These are phyloP conservation scores for Plutomurus gul DNA, from an alignment of 1,140 invertebrate species.

Conservation along the genomic window DNA sequence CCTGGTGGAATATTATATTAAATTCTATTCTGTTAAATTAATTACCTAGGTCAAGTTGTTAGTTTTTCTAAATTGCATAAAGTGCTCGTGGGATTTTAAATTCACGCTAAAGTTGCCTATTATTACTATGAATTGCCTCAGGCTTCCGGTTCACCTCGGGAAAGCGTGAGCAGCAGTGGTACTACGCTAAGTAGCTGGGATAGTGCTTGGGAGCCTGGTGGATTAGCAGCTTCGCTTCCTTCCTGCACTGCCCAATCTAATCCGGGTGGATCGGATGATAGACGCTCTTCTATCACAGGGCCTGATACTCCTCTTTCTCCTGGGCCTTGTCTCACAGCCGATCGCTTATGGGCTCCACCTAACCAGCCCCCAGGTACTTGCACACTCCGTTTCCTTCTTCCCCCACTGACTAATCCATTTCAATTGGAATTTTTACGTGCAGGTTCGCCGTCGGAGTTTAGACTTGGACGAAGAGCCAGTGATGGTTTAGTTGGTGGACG, in stretches of 20 bases:
- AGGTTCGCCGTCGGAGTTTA: constrained; percentile 61
- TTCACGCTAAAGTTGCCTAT: too few species aligned
- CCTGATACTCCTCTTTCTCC: constrained; percentile 48
- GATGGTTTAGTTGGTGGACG: constrained; percentile 71
- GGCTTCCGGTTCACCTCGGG: constrained; percentile 51
- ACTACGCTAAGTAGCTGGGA: constrained; percentile 53
- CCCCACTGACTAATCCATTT: background rate
- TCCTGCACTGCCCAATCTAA: constrained; percentile 41
- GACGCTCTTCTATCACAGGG: constrained; percentile 38
- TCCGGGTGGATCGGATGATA: constrained; percentile 33
- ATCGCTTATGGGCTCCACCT: constrained; percentile 48
- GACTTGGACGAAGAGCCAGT: constrained; percentile 85
- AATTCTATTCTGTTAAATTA: too few species aligned
- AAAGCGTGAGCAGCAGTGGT: constrained; percentile 51
- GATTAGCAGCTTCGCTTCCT: constrained; percentile 49
- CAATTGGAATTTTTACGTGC: background rate
- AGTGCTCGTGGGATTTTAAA: too few species aligned
- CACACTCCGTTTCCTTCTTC: too few species aligned
- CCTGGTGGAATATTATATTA: too few species aligned
- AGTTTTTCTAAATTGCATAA: too few species aligned
- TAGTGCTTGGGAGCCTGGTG: constrained; percentile 49
- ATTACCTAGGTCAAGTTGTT: too few species aligned
- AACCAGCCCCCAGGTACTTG: constrained; percentile 49
- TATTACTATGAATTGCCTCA: background rate
- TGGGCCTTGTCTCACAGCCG: constrained; percentile 46